Evolutionary conservation across 2,113 vertebrate species (phyloP).

Genomic region (Poeciliopsis retropinna): DNA sequence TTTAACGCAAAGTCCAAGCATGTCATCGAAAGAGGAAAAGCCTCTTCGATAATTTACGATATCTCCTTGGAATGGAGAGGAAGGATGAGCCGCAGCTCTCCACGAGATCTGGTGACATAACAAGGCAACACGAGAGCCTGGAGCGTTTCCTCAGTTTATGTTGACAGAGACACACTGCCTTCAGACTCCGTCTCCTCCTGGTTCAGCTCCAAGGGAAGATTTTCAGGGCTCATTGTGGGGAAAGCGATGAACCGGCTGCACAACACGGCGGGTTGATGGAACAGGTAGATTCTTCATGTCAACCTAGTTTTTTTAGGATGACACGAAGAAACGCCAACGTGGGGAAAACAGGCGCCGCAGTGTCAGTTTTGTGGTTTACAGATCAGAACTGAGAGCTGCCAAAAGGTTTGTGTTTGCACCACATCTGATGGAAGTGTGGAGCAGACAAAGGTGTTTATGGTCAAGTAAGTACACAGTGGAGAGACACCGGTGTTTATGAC

Average conservation of each 20-base stretch:
- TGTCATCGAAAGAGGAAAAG: slow-evolving; percentile 53
- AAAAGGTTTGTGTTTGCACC: not conserved
- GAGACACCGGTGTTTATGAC: not conserved
- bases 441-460: not conserved
- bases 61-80: slow-evolving; percentile 9
- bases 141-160: slow-evolving; percentile 46
- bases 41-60: slow-evolving; percentile 36
- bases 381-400: not conserved
- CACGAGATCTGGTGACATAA: slow-evolving; percentile 55
- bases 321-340: not conserved
- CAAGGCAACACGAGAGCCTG: slow-evolving; percentile 49
- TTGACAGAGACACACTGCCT: slow-evolving; percentile 31
- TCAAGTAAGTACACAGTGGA: not conserved
- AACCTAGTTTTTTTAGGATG: not conserved
- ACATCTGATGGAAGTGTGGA: not conserved
- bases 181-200: slow-evolving; percentile 11
- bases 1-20: slow-evolving; percentile 23
- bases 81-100: not conserved
- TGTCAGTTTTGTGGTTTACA: not conserved
- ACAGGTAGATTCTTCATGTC: not conserved
- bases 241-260: not conserved
- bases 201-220: slow-evolving; percentile 36
- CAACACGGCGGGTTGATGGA: too few species aligned
- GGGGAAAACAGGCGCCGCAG: not conserved
- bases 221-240: slow-evolving; percentile 4